Evolutionary conservation across 2,888 invertebrate species (phyloP), one percentile per base, ranked within the genome.

Genomic region (Hemicrepidius hirtus): DNA sequence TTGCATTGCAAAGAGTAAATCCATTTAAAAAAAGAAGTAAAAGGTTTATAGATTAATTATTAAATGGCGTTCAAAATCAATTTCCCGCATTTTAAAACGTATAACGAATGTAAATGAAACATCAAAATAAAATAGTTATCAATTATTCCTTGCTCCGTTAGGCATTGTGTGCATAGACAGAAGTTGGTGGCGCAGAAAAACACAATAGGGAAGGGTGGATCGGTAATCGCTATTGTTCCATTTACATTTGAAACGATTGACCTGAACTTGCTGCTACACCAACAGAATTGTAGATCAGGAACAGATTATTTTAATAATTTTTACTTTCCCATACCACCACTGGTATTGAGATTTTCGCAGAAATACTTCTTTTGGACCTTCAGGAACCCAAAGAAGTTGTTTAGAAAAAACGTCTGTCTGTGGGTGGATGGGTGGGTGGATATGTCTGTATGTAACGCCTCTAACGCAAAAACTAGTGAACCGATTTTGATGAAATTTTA

Each of bases 241-340:
- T 82, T 83, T 82, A 81, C 79, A 83, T 83, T 82, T 80, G 80
- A 77, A 83, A 81, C 81, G 82, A 82, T 79, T 83, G 83, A 83
- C 82, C 83, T 79, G 80, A 76, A 76, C 66, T 74, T 73, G n/a
- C 70, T 41, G 64, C 49, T 71, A 71, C 68, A 71, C 44, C 20
- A 37, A 28, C 37, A 59, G 74, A 74, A 74, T 74, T 57, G 28
- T 41, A 65, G 63, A 72, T 63, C 64, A 68, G 65, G 40, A 44
- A 12, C 50, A 6, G 21, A 49, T 44, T 59, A 59, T 59, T 40
- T 59, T 20, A 49, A 49, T 20, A 37, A 13, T n/a, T 40, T 40
- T 40, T 40, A 40, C n/a, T 4, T 46, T 46, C 9, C 18, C 2
- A 18, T 0, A 16, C 13, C 3, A 46, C 1, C 2, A 20, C 16